Percentiles rank a stretch among this genome's conserved stretches.
Conservation (phyloP, 2,113 vertebrate species). For the Tachycineta bicolor region DNA sequence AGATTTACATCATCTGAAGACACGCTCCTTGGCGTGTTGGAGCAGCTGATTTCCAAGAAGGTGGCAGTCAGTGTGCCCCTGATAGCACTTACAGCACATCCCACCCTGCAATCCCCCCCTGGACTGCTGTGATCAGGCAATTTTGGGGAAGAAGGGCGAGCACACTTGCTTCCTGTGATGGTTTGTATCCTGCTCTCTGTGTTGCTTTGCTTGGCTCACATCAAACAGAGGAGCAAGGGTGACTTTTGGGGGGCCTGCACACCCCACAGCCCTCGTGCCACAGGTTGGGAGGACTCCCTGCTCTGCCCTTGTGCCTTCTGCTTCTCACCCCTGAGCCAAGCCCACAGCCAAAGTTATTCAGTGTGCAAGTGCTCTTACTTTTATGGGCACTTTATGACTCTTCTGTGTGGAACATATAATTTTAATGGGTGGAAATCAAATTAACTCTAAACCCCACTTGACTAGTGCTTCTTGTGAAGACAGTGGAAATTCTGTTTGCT, state of each 20-base stretch:
- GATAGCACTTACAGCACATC: background rate
- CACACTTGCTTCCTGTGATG: background rate
- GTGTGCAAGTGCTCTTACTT: slow-evolving; percentile 27
- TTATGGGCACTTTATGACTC: slow-evolving; percentile 1
- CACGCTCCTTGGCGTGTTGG: background rate
- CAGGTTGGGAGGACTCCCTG: background rate
- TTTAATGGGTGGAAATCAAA: slow-evolving; percentile 50
- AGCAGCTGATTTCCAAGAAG: background rate
- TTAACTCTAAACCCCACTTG: slow-evolving; percentile 44
- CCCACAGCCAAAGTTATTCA: background rate
- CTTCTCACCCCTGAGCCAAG: background rate
- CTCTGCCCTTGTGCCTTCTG: background rate
- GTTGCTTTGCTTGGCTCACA: background rate
- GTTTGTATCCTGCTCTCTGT: background rate
- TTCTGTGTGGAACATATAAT: slow-evolving; percentile 46
- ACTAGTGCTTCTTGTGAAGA: slow-evolving; percentile 15
- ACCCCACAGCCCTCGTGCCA: fast-evolving
- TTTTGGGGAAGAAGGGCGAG: background rate
- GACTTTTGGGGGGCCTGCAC: background rate
- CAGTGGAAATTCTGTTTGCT: slow-evolving; percentile 13
- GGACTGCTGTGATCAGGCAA: background rate
- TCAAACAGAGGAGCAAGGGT: background rate
- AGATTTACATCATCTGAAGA: slow-evolving; percentile 36
- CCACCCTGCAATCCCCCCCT: background rate
- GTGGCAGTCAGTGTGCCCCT: fast-evolving